phyloP scores from a whole-genome alignment of 2,888 invertebrate species.

The Blastobasis adustella region DNA sequence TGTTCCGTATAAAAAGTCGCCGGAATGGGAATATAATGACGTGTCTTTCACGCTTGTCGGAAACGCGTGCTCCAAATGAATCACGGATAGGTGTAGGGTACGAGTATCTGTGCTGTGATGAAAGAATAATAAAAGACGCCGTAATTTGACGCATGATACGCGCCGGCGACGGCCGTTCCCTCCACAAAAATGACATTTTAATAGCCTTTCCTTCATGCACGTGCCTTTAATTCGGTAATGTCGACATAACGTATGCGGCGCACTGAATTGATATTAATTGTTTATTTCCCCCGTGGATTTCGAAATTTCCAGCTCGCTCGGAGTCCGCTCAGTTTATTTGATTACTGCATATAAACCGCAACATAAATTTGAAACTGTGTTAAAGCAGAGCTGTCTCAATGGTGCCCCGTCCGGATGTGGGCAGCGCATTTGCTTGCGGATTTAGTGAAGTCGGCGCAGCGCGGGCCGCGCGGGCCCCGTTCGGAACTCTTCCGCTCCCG shows the following conservation, averaged over 20 bases:
- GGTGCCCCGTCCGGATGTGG: conserved; percentile 29
- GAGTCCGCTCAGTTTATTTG: neutral
- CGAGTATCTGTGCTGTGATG: conserved; percentile 4
- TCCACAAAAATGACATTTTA: conserved; percentile 28
- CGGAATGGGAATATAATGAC: conserved; percentile 9
- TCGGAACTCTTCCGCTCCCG: conserved; percentile 42
- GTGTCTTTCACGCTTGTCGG: conserved; percentile 10
- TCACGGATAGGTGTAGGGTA: conserved; percentile 14
- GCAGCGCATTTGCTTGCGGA: conserved; percentile 50
- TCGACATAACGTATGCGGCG: neutral
- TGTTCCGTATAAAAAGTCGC: neutral
- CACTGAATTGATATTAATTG: conserved; percentile 5
- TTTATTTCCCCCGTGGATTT: conserved; percentile 16
- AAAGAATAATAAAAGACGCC: conserved; percentile 28
- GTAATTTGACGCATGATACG: conserved; percentile 29
- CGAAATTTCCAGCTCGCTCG: conserved; percentile 14
- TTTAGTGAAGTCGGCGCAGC: conserved; percentile 35
- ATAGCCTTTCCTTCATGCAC: conserved; percentile 22
- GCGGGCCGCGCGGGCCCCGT: conserved; percentile 12
- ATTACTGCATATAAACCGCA: conserved; percentile 1
- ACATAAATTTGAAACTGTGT: neutral
- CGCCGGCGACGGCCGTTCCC: conserved; percentile 12
- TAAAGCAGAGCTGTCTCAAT: conserved; percentile 13
- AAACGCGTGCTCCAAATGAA: conserved; percentile 16
- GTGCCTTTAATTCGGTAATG: conserved; percentile 16